These are phyloP conservation scores for Arnoldichthys spilopterus DNA, from an alignment of 2,797 vertebrate species.

Conservation along the genomic window DNA sequence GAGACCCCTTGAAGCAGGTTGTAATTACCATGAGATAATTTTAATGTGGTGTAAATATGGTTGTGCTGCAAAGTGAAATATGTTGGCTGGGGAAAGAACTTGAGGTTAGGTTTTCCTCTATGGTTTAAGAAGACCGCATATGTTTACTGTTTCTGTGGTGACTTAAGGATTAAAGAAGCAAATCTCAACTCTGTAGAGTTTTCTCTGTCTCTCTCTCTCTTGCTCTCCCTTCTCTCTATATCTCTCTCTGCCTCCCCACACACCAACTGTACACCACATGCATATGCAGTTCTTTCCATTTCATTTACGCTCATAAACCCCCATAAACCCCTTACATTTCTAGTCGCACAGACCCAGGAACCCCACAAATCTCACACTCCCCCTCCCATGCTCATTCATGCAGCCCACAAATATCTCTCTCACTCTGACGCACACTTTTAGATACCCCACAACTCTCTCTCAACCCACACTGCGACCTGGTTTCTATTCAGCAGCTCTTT, in stretches of 20 bases:
- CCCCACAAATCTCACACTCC: conserved; percentile 32
- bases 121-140: conserved; percentile 41
- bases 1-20: conserved; percentile 61
- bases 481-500: conserved; percentile 7
- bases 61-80: conserved; percentile 66
- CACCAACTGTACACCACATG: conserved; percentile 33
- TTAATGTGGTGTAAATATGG: conserved; percentile 71
- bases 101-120: conserved; percentile 55
- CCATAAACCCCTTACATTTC: conserved; percentile 35
- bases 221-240: background rate
- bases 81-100: conserved; percentile 64
- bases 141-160: conserved; percentile 62
- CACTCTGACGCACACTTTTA: conserved; percentile 41
- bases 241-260: conserved; percentile 3
- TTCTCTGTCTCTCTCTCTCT: background rate
- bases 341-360: conserved; percentile 34
- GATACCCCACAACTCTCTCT: conserved; percentile 32
- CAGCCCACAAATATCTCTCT: conserved; percentile 45
- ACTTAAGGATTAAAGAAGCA: conserved; percentile 41
- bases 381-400: conserved; percentile 34
- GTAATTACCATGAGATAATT: conserved; percentile 71
- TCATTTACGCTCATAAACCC: conserved; percentile 40
- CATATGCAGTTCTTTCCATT: conserved; percentile 41
- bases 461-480: conserved; percentile 16
- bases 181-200: conserved; percentile 17